phyloP scores from a whole-genome alignment of 2,797 vertebrate genomes.

The Urophycis tenuis region DNA sequence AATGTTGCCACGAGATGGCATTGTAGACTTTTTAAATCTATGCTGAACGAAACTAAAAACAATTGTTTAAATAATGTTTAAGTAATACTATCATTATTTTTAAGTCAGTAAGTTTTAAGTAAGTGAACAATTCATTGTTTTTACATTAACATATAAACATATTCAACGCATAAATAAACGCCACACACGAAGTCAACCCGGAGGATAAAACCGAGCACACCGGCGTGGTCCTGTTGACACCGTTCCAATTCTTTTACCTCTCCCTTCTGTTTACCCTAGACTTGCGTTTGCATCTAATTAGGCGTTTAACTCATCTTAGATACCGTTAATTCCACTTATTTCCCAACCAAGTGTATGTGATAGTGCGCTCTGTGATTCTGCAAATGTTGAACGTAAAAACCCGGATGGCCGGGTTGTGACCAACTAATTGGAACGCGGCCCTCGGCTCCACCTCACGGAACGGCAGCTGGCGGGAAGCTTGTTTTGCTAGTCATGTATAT shows the following conservation, averaged over 20 bases:
- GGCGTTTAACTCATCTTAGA: not conserved
- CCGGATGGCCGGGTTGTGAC: not conserved
- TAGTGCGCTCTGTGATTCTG: not conserved
- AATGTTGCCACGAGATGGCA: conserved; percentile 48
- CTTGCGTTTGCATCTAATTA: not conserved
- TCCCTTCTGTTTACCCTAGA: not conserved
- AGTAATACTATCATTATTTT: not conserved
- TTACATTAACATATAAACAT: not conserved
- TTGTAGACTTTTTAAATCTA: conserved; percentile 10
- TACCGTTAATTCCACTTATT: not conserved
- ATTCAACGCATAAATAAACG: not conserved
- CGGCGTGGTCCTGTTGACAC: not conserved
- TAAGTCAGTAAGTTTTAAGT: not conserved
- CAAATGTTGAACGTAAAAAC: not conserved
- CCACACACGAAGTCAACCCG: conserved; percentile 7
- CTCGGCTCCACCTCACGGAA: not conserved
- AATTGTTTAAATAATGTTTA: not conserved
- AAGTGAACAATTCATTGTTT: not conserved
- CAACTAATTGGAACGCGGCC: not conserved
- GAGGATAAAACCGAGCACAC: conserved; percentile 35
- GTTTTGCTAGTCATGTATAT: not conserved
- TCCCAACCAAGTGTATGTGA: not conserved
- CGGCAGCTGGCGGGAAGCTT: conserved; percentile 6
- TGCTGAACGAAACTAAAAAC: not conserved
- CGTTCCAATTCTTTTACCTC: not conserved